Base-by-base conservation (phyloP, 2,888 invertebrate genomes). In the Xestia ashworthii region DNA sequence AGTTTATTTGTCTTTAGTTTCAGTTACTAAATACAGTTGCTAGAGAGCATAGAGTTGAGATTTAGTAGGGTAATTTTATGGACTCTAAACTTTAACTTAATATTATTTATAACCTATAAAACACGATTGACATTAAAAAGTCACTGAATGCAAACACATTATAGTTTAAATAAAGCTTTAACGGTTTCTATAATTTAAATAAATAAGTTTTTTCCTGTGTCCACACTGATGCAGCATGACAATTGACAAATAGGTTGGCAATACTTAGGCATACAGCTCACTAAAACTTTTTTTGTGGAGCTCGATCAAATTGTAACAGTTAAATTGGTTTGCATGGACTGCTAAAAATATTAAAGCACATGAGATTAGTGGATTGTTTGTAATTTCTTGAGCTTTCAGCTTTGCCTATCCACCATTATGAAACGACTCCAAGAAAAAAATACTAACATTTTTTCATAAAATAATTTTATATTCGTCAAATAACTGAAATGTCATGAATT, bases 171-270 rank as follows among this genome's bases (percentile, higher is more conserved):
- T 65, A 72, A 55, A 55, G 22, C n/a, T n/a, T 82, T 60, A 69
- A 76, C 32, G 53, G 22, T 71, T 69, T 70, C 19, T 19, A 72
- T 25, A 12, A 48, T 83, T 50, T 62, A 68, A 55, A 83, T 79
- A 72, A 58, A 62, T 73, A 70, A 0, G 8, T 58, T 80, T 69
- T 55, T 65, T 41, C 58, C 46, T 44, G 48, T 11, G 14, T 6
- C 9, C 50, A n/a, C 70, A 50, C 19, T 71, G 72, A 76, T 55
- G 50, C 67, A 73, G 46, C 58, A 38, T 73, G 46, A 71, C 62
- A 75, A 41, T 58, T 48, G 53, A 74, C 71, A 84, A 84, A 64
- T 71, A 14, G 32, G 9, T 67, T 3, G 19, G 46, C 32, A 25
- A 19, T 60, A 60, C 41, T 32, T 41, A 60, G 32, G 0, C 25